Evolutionary conservation across 2,797 vertebrate species (phyloP), one percentile per base, ranked within the genome.

Genomic region (Adrianichthys oophorus): DNA sequence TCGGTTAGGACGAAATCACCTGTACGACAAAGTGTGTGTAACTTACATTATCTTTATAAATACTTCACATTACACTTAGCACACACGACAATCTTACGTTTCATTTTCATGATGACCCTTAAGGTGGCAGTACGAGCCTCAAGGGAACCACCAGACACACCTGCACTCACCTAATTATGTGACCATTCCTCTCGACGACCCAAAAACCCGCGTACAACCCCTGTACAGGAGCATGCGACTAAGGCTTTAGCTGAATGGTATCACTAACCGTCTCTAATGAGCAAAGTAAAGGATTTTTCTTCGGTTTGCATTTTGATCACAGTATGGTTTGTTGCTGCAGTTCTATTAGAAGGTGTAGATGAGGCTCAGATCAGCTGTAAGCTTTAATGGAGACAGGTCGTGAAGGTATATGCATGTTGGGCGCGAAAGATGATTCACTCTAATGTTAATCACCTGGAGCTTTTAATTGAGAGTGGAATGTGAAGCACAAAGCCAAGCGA

Each of bases 191-290:
- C 7, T 10, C 7, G 8, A 32, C 29, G 1, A 37, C 10, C 32
- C 32, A 10, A 37, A 37, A 37, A 37, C 32, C 32, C 10, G 10
- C 32, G 3, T 12, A 37, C 29, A 10, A 12, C 2, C 29, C 29
- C 10, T 37, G 5, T 29, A 29, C 5, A 7, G 26, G 26, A 7
- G 5, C 5, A 29, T 29, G 32, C 13, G 32, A 37, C 32, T 37
- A 13, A 13, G 12, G 32, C 32, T 37, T 12, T 2, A 37, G 32
- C 12, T 37, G 26, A 19, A 59, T 62, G 47, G 13, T 70, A 51
- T 48, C 61, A 77, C 79, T 88, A 84, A 88, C 77, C 49, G n/a
- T 80, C 72, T 71, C 80, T 56, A 26, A 50, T 70, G 57, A 61
- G 45, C 7, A n/a, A 37, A 41, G 4, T 62, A 5, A 0, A 21